Evolutionary conservation across 1,140 invertebrate genomes (phyloP).

Genomic region (Amphibalanus amphitrite): DNA sequence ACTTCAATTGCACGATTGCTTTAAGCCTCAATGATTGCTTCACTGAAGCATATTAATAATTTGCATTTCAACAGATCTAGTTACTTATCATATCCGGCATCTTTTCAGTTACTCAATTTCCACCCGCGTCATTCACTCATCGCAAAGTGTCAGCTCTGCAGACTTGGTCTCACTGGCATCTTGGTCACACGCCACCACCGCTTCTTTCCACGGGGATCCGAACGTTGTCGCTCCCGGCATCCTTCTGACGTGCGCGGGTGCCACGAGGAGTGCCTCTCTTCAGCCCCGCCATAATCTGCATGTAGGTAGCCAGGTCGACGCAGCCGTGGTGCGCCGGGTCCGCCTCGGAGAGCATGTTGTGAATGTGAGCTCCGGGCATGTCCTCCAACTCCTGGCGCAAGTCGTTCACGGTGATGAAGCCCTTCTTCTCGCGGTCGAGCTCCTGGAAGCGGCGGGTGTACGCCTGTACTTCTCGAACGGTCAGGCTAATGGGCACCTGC

Average conservation of each 20-base stretch:
- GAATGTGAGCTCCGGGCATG: slow-evolving; percentile 83
- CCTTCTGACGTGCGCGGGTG: slow-evolving; percentile 75
- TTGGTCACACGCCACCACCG: slow-evolving; percentile 66
- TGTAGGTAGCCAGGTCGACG: slow-evolving; percentile 94
- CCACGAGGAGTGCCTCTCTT: slow-evolving; percentile 84
- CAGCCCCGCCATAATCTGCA: slow-evolving; percentile 97
- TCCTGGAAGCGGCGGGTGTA: slow-evolving; percentile 90
- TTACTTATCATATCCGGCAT: too few species aligned
- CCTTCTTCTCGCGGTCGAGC: slow-evolving; percentile 89
- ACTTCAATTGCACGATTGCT: too few species aligned
- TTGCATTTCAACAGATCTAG: too few species aligned
- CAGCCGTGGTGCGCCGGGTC: slow-evolving; percentile 99
- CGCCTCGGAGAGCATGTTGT: slow-evolving; percentile 93
- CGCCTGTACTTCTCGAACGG: slow-evolving; percentile 79
- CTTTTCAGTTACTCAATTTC: too few species aligned
- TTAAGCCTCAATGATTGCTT: too few species aligned
- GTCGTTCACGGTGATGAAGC: slow-evolving; percentile 95
- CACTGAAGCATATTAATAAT: too few species aligned
- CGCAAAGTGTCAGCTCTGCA: too few species aligned
- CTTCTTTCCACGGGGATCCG: slow-evolving; percentile 79
- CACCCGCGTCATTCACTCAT: too few species aligned
- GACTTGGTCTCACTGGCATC: too few species aligned
- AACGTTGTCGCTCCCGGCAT: slow-evolving; percentile 58
- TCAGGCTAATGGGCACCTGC: slow-evolving; percentile 81
- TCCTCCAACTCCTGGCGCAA: slow-evolving; percentile 81